phyloP scores from a whole-genome alignment of 2,113 vertebrate genomes.

The Prunella himalayana region DNA sequence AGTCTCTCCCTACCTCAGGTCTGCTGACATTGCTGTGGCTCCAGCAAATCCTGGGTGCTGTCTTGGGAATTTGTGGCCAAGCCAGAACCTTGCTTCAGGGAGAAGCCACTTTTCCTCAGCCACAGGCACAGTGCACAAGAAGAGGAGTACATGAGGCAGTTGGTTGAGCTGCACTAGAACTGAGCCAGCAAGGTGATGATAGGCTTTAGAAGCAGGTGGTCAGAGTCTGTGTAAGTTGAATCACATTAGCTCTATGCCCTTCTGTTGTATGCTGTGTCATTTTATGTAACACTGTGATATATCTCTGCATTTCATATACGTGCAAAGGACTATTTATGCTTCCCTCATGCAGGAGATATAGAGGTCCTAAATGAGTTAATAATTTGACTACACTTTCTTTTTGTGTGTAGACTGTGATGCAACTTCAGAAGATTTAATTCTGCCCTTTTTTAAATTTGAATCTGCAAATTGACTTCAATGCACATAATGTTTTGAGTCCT shows the following conservation, averaged over 20 bases:
- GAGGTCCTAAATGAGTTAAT: not conserved
- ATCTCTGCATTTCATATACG: not conserved
- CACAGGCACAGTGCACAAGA: fast-evolving
- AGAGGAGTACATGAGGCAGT: not conserved
- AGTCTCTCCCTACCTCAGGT: not conserved
- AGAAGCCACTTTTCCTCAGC: not conserved
- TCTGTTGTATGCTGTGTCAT: not conserved
- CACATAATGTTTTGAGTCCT: not conserved
- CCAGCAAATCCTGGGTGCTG: fast-evolving
- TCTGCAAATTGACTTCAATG: not conserved
- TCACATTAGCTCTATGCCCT: fast-evolving
- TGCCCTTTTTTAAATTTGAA: not conserved
- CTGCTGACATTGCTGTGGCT: not conserved
- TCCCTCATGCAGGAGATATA: not conserved
- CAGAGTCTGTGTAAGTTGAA: not conserved
- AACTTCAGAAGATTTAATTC: not conserved
- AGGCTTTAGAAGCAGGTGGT: not conserved
- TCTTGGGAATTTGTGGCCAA: not conserved
- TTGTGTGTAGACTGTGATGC: not conserved
- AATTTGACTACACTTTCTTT: not conserved
- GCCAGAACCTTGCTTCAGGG: not conserved
- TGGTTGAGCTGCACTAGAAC: not conserved
- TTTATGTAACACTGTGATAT: not conserved
- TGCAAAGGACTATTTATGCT: not conserved
- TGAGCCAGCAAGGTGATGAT: not conserved